phyloP scores from a whole-genome alignment of 2,888 invertebrate genomes.

The Drosophila gaucha region DNA sequence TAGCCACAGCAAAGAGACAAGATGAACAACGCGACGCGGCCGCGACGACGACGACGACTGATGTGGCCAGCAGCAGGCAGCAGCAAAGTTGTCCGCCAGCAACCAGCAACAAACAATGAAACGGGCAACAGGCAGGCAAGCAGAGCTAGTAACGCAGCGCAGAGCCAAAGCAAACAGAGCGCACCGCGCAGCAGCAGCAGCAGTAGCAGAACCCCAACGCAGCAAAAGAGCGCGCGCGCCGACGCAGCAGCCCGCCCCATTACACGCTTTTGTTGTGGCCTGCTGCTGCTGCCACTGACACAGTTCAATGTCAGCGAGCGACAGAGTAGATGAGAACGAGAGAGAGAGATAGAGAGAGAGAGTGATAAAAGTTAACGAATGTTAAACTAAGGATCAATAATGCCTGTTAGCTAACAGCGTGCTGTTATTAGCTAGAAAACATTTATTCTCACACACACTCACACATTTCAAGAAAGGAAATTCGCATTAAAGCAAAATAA shows the following conservation, averaged over 20 bases:
- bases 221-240: slow-evolving; percentile 39
- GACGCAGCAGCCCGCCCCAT: slow-evolving; percentile 63
- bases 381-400: slow-evolving; percentile 39
- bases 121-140: slow-evolving; percentile 17
- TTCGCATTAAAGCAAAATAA: slow-evolving; percentile 7
- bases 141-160: slow-evolving; percentile 21
- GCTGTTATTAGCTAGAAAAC: slow-evolving; percentile 21
- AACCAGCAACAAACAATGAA: slow-evolving; percentile 30
- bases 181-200: slow-evolving; percentile 56
- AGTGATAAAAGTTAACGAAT: slow-evolving; percentile 23
- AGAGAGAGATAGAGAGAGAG: slow-evolving; percentile 18
- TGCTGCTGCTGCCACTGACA: slow-evolving; percentile 63
- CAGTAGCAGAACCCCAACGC: slow-evolving; percentile 29
- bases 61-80: slow-evolving; percentile 41
- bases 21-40: slow-evolving; percentile 59
- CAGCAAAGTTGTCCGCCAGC: slow-evolving; percentile 43
- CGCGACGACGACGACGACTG: slow-evolving; percentile 53
- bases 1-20: slow-evolving; percentile 32
- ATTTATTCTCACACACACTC: neutral
- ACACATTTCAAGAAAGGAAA: neutral
- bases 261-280: slow-evolving; percentile 45
- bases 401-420: slow-evolving; percentile 30
- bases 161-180: slow-evolving; percentile 41
- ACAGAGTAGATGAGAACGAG: slow-evolving; percentile 14
- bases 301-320: slow-evolving; percentile 67